Evolutionary conservation across 2,888 invertebrate genomes (phyloP).

Genomic region (Xylota sylvarum): DNA sequence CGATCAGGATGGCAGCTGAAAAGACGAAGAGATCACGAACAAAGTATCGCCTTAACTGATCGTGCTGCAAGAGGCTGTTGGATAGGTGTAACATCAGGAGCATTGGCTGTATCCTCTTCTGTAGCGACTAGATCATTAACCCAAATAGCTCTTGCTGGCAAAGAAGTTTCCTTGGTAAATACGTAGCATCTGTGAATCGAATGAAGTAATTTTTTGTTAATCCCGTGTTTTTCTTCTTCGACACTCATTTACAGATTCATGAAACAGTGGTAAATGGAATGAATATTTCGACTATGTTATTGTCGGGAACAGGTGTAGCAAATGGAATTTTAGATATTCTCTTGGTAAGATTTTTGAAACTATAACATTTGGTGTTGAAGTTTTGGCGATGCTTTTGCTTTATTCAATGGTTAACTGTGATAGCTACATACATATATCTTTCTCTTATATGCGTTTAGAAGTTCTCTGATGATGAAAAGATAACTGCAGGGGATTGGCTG

Average conservation of each 20-base stretch:
- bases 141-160: conserved; percentile 79
- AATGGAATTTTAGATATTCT: conserved; percentile 81
- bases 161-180: conserved; percentile 80
- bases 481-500: conserved; percentile 79
- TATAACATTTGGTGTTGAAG: neutral
- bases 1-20: conserved; percentile 79
- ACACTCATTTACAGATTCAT: conserved; percentile 71
- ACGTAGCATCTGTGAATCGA: neutral
- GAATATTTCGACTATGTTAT: conserved; percentile 81
- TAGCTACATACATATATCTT: neutral
- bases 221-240: no score
- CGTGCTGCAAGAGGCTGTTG: conserved; percentile 81
- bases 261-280: conserved; percentile 80
- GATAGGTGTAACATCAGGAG: conserved; percentile 80
- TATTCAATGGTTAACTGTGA: no score
- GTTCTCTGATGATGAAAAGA: conserved; percentile 80
- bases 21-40: conserved; percentile 81
- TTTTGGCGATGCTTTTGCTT: no score
- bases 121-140: conserved; percentile 80
- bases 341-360: conserved; percentile 78
- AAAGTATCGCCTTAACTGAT: conserved; percentile 80
- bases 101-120: conserved; percentile 80
- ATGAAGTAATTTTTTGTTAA: neutral
- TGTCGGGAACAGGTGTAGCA: conserved; percentile 81
- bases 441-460: conserved; percentile 78